Evolutionary conservation across 1,140 invertebrate species (phyloP), one percentile per base, ranked within the genome.

Genomic region (Brachionus angularis): DNA sequence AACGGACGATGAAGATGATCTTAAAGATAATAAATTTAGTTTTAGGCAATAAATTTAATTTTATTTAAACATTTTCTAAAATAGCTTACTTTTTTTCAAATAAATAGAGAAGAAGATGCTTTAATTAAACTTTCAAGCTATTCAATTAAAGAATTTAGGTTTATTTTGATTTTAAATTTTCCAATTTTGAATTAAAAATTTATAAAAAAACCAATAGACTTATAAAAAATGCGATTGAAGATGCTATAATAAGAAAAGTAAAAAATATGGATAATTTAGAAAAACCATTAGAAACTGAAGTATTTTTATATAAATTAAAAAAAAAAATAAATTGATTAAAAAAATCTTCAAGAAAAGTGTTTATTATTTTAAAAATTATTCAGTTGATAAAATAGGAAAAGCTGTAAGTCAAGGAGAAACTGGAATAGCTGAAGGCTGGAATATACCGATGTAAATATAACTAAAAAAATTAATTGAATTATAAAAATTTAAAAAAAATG

Each of bases 351-450:
- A 58, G 33, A 36, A 34, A 39, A n/a, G 8, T 58, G 53, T 58
- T 2, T 58, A 5, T 21, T 67, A 47, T n/a, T 67, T 34, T 21
- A 67, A 67, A 67, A 67, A 47, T 16, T 67, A 67, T 34, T 29
- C 62, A 23, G 27, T 67, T 12, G 62, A 67, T 33, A 29, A 34
- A 33, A 25, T 67, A 3, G 62, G 62, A 47, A 67, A 67, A 33
- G 14, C 31, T 1, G 62, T 67, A 1, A 31, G n/a, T 18, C 47
- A 47, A 21, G 62, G 62, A 7, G 42, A 67, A 18, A 67, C 62
- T 50, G 62, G 62, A 12, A 47, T 67, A 18, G 47, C 62, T 25
- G 62, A 67, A 31, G 62, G 62, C n/a, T 67, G 62, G 62, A 67
- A 29, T 31, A 16, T 67, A 12, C 62, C 62, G 33, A 67, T 47